These are phyloP conservation scores for Trichosurus vulpecula DNA, from an alignment of 2,797 vertebrate species.

Conservation along the genomic window DNA sequence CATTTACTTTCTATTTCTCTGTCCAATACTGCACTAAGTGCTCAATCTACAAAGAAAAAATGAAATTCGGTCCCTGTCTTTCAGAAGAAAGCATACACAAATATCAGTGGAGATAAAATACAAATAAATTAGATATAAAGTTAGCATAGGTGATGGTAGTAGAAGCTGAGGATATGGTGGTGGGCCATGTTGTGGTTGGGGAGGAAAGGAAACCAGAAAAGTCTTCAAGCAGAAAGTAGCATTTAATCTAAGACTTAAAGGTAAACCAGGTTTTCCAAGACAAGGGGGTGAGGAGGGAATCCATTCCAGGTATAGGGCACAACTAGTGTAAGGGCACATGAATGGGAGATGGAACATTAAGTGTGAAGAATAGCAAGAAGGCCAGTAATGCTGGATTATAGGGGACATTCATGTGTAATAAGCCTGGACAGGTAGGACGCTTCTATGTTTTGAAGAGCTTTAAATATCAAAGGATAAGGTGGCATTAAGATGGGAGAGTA, in stretches of 20 bases:
- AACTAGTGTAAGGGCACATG: not conserved
- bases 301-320: not conserved
- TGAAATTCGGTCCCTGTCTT: not conserved
- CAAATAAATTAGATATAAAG: not conserved
- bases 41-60: not conserved
- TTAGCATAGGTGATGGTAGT: not conserved
- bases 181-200: not conserved
- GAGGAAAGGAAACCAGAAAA: not conserved
- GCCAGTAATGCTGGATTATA: not conserved
- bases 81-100: not conserved
- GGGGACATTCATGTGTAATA: not conserved
- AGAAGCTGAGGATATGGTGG: not conserved
- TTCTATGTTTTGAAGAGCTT: not conserved
- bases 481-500: not conserved
- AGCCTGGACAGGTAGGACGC: not conserved
- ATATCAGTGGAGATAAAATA: not conserved
- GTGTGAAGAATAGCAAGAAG: not conserved
- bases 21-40: not conserved
- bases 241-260: not conserved
- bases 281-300: not conserved
- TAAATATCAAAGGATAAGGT: not conserved
- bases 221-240: not conserved
- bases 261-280: not conserved
- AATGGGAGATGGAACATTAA: not conserved
- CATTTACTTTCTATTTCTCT: not conserved